phyloP scores from a whole-genome alignment of 2,888 invertebrate species.

The Drosophila parthenogenetica region DNA sequence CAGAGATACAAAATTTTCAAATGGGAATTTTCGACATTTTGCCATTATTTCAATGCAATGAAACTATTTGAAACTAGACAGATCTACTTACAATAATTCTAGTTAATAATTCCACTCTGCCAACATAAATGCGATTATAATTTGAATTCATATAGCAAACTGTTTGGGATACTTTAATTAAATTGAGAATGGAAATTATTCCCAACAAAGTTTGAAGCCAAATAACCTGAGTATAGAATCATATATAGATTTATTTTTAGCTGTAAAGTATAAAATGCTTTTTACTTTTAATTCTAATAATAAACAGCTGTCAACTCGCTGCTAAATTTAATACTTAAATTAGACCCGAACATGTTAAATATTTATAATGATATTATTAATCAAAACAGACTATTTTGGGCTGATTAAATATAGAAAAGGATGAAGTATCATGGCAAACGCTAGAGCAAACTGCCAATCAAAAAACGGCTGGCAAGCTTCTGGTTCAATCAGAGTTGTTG shows the following conservation, averaged over 20 bases:
- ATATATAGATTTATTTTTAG: no score
- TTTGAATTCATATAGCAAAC: neutral
- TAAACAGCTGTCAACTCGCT: neutral
- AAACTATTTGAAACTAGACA: slow-evolving; percentile 17
- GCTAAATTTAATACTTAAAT: neutral
- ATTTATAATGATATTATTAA: slow-evolving; percentile 15
- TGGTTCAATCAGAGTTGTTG: slow-evolving; percentile 2
- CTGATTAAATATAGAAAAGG: slow-evolving; percentile 18
- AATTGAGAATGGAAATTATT: neutral
- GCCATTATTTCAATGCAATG: slow-evolving; percentile 1
- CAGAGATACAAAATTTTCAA: neutral
- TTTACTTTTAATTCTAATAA: neutral
- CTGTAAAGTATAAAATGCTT: no score
- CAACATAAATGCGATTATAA: slow-evolving; percentile 18
- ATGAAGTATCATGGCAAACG: neutral
- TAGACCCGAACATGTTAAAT: neutral
- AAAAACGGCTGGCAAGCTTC: neutral
- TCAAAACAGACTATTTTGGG: slow-evolving; percentile 3
- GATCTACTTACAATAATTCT: neutral
- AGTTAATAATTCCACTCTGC: slow-evolving; percentile 1
- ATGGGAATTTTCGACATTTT: slow-evolving; percentile 6
- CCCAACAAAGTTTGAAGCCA: neutral
- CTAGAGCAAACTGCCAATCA: slow-evolving; percentile 8
- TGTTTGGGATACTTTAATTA: neutral
- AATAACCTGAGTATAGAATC: no score